Evolutionary conservation across 2,888 invertebrate species (phyloP).

Genomic region (Heliconius ismenius): DNA sequence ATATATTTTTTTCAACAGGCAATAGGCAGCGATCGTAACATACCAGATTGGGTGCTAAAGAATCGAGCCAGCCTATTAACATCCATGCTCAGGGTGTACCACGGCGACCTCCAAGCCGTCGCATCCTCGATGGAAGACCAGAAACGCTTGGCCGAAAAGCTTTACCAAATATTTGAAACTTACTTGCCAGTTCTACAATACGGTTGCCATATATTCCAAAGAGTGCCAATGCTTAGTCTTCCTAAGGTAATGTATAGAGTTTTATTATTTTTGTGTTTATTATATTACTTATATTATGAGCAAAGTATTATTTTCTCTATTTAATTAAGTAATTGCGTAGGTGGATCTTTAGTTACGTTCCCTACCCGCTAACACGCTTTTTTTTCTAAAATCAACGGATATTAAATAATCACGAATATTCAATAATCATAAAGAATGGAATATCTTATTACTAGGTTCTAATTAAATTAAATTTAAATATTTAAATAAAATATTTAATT

Average conservation of each 20-base stretch:
- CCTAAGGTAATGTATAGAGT: constrained; percentile 84
- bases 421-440: too few species aligned
- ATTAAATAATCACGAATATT: too few species aligned
- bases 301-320: background rate
- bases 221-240: constrained; percentile 89
- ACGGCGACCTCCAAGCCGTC: constrained; percentile 90
- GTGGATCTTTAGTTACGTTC: too few species aligned
- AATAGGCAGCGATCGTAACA: constrained; percentile 92
- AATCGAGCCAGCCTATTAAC: constrained; percentile 89
- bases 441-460: too few species aligned
- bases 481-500: too few species aligned
- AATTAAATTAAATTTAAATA: too few species aligned
- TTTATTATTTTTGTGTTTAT: background rate
- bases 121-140: constrained; percentile 81
- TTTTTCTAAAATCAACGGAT: too few species aligned
- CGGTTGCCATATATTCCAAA: constrained; percentile 91
- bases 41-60: constrained; percentile 90
- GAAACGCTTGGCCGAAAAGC: constrained; percentile 82
- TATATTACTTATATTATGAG: background rate
- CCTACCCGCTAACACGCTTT: too few species aligned
- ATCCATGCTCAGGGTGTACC: constrained; percentile 90
- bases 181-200: constrained; percentile 92
- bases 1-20: constrained; percentile 81
- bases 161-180: constrained; percentile 94
- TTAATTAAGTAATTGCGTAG: too few species aligned